phyloP scores from a whole-genome alignment of 2,797 vertebrate genomes.

The Xenopus petersii region DNA sequence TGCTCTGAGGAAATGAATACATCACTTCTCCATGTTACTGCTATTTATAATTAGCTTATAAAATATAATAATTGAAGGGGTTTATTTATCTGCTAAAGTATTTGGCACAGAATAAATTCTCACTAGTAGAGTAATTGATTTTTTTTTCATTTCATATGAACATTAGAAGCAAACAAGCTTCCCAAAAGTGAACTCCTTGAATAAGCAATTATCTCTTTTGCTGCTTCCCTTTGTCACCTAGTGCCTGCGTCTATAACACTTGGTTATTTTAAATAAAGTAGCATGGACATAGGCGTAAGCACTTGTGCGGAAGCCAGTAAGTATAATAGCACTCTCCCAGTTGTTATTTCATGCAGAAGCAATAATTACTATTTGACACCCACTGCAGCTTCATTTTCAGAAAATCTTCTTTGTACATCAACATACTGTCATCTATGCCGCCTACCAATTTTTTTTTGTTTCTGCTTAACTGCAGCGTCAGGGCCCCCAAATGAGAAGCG shows the following conservation, averaged over 20 bases:
- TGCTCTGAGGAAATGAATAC: slow-evolving; percentile 6
- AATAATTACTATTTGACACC: too few species aligned
- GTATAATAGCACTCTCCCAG: too few species aligned
- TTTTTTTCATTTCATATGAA: not conserved
- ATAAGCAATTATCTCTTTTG: not conserved
- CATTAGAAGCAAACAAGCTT: not conserved
- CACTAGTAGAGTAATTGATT: not conserved
- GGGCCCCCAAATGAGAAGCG: too few species aligned
- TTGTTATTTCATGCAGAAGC: too few species aligned
- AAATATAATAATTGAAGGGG: slow-evolving; percentile 21
- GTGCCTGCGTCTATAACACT: not conserved
- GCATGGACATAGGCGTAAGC: too few species aligned
- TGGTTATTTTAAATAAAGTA: too few species aligned
- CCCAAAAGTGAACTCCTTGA: not conserved
- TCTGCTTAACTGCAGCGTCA: too few species aligned
- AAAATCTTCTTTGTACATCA: too few species aligned
- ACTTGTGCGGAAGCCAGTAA: too few species aligned
- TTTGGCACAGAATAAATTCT: not conserved
- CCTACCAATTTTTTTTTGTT: too few species aligned
- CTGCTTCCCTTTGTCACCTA: not conserved
- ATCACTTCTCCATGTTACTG: not conserved
- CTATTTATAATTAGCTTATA: slow-evolving; percentile 21
- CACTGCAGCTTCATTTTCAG: too few species aligned
- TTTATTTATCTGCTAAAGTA: not conserved
- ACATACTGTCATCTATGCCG: too few species aligned